Percentiles rank a stretch among this genome's conserved stretches.
These are phyloP conservation scores for Nomada hirtipes DNA, from an alignment of 2,888 invertebrate genomes.

Conservation along the genomic window DNA sequence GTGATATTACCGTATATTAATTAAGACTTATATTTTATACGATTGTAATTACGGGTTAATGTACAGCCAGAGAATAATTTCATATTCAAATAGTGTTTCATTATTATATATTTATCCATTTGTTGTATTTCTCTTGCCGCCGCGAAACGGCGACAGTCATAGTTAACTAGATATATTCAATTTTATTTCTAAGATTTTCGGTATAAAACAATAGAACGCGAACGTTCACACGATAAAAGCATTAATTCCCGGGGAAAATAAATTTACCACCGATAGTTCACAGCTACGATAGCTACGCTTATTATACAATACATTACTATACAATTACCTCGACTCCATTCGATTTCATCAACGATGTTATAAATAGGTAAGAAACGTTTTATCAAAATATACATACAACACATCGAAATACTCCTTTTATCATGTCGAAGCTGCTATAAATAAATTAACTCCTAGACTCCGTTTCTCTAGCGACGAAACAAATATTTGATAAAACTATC, in stretches of 20 bases:
- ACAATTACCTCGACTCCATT: constrained; percentile 7
- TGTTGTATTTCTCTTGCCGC: background rate
- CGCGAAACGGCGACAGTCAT: background rate
- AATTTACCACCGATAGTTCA: constrained; percentile 40
- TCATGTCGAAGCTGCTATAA: constrained; percentile 42
- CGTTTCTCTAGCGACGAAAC: constrained; percentile 24
- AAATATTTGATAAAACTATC: constrained; percentile 18
- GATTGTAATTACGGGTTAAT: constrained; percentile 35
- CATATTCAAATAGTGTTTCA: constrained; percentile 18
- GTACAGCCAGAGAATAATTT: constrained; percentile 12
- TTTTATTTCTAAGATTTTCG: background rate
- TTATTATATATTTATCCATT: constrained; percentile 4
- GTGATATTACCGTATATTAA: background rate
- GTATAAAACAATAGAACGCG: constrained; percentile 35
- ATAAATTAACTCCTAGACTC: constrained; percentile 56
- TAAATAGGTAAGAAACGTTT: constrained; percentile 54
- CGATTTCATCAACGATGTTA: constrained; percentile 25
- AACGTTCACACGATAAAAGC: constrained; percentile 14
- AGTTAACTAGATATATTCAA: background rate
- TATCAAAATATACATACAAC: constrained; percentile 55
- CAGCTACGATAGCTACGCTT: constrained; percentile 40
- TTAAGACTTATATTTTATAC: background rate
- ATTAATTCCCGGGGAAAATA: constrained; percentile 17
- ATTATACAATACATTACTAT: constrained; percentile 19
- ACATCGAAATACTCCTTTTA: constrained; percentile 31